Evolutionary conservation across 2,113 vertebrate species (phyloP).

Genomic region (Siniperca chuatsi): DNA sequence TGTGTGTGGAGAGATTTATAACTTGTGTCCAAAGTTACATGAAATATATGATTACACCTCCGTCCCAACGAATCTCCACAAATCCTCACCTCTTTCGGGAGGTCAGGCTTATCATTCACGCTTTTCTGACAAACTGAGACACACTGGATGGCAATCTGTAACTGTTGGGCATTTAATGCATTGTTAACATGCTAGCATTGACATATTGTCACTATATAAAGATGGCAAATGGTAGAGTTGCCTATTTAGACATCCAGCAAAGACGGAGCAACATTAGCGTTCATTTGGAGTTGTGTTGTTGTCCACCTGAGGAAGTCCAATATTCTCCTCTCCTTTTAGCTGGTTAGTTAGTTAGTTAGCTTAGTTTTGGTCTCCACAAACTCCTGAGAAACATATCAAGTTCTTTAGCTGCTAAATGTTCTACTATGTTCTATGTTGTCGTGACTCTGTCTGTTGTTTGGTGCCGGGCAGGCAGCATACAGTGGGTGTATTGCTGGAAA

Average conservation of each 20-base stretch:
- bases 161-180: background rate
- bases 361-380: background rate
- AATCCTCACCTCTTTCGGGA: background rate
- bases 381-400: background rate
- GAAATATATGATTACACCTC: slow-evolving; percentile 34
- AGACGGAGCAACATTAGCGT: background rate
- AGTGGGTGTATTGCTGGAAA: background rate
- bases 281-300: background rate
- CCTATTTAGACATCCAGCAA: background rate
- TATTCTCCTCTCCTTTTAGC: background rate
- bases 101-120: background rate
- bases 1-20: slow-evolving; percentile 51
- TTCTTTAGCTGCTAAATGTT: background rate
- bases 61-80: background rate
- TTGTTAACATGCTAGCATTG: background rate
- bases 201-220: background rate
- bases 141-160: accelerated
- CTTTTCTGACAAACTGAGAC: background rate
- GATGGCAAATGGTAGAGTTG: background rate
- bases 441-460: background rate
- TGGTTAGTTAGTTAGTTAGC: background rate
- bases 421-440: background rate
- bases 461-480: background rate
- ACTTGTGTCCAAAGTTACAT: slow-evolving; percentile 20
- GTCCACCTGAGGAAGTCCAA: background rate